Percentiles rank a stretch among this genome's conserved stretches.
Evolutionary conservation across 2,797 vertebrate genomes (phyloP).

Genomic region (Typhlichthys eigenmanni): DNA sequence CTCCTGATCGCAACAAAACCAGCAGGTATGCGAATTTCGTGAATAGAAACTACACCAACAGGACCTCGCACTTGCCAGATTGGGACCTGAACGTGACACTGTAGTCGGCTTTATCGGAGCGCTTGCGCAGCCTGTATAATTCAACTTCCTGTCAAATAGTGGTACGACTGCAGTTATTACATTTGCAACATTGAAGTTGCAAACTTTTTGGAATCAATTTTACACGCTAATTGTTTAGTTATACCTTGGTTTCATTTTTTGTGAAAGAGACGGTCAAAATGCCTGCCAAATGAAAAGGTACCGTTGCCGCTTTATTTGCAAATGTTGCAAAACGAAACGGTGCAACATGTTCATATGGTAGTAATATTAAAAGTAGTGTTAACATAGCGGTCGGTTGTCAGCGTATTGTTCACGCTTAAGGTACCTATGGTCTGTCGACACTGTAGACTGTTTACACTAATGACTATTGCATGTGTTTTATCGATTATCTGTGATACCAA

Average conservation of each 20-base stretch:
- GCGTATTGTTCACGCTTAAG: slow-evolving; percentile 61
- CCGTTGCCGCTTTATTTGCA: slow-evolving; percentile 8
- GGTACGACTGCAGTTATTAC: slow-evolving; percentile 70
- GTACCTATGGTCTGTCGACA: slow-evolving; percentile 19
- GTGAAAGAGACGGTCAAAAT: slow-evolving; percentile 35
- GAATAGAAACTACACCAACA: slow-evolving; percentile 73
- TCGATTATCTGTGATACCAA: background rate
- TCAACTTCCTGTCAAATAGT: slow-evolving; percentile 80
- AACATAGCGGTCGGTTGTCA: slow-evolving; percentile 52
- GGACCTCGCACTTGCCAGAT: slow-evolving; percentile 75
- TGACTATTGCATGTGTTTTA: background rate
- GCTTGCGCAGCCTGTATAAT: slow-evolving; percentile 56
- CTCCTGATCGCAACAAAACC: slow-evolving; percentile 76
- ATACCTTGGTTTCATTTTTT: slow-evolving; percentile 9
- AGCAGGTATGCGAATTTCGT: slow-evolving; percentile 78
- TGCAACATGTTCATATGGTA: slow-evolving; percentile 60
- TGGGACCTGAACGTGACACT: slow-evolving; percentile 61
- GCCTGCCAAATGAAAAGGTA: slow-evolving; percentile 58
- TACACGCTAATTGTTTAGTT: slow-evolving; percentile 20
- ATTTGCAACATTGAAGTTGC: slow-evolving; percentile 73
- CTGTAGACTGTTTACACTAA: slow-evolving; percentile 5
- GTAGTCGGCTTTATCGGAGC: slow-evolving; percentile 30
- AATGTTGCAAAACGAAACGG: slow-evolving; percentile 19
- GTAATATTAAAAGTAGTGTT: slow-evolving; percentile 50
- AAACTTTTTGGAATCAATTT: slow-evolving; percentile 64